phyloP scores from a whole-genome alignment of 92 coral and sea anemone genomes.

The Chrysogorgia sp. region DNA sequence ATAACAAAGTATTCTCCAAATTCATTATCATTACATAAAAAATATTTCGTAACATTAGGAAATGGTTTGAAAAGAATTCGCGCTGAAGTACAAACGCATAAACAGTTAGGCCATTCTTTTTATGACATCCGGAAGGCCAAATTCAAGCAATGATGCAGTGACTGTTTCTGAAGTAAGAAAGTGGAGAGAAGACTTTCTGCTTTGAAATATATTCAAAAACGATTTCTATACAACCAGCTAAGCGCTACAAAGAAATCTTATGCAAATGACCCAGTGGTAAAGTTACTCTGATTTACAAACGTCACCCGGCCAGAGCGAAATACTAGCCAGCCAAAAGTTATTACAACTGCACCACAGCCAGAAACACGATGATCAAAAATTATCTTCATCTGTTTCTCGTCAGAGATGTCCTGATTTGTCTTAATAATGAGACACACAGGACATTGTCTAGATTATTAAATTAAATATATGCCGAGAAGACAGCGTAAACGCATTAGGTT shows the following conservation, averaged over 20 bases:
- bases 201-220: too few species aligned
- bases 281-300: too few species aligned
- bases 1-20: neutral
- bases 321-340: too few species aligned
- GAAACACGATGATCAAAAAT: too few species aligned
- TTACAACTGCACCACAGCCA: too few species aligned
- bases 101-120: neutral
- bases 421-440: neutral
- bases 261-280: too few species aligned
- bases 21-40: neutral
- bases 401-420: neutral
- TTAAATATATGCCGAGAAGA: neutral
- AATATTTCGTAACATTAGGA: neutral
- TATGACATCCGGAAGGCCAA: neutral
- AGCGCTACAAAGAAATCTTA: too few species aligned
- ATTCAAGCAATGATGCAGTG: neutral
- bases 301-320: too few species aligned
- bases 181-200: neutral
- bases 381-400: too few species aligned
- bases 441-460: conserved; percentile 7
- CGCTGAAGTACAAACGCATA: too few species aligned
- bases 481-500: neutral
- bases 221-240: too few species aligned
- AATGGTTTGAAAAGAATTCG: neutral
- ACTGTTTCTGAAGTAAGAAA: neutral